Base-by-base conservation (phyloP, 2,888 invertebrate genomes). In the Lepidocyrtinus sp. region DNA sequence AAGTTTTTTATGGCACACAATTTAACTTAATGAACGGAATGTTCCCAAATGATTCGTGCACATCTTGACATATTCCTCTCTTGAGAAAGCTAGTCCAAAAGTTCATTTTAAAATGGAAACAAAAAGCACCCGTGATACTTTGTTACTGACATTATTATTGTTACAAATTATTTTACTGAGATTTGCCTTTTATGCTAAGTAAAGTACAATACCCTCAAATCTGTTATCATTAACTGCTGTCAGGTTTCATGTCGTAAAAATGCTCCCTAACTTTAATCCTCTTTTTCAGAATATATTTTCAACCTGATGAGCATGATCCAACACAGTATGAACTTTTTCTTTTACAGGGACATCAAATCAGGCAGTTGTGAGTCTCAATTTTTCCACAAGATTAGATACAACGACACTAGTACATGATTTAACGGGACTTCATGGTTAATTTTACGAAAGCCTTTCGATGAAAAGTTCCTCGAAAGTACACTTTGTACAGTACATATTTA, bases 1-100 rank as follows among this genome's bases (percentile, higher is more conserved):
- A 62, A 55, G 27, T 45, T 72, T 50, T 46, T n/a, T n/a, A 73
- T 59, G n/a, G 59, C 65, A 74, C 36, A 74, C 74, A 67, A 74
- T 74, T 74, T 74, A 74, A 74, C 61, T 74, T 67, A 67, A 67
- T 74, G 24, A 74, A 26, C 45, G 36, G 26, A 9, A 2, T 21
- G 21, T 21, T 64, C 73, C 36, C 73, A 36, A 36, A 27, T 27
- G 65, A 73, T 65, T 59, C 65, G 17, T 64, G 67, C 46, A 46
- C 22, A 22, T 25, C 25, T 5, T 68, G 68, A 25, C 55, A 50
- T 68, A 25, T 68, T 68, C 3, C 17, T 55, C 19, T 68, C 55
- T 26, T n/a, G n/a, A n/a, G n/a, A n/a, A n/a, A n/a, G n/a, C n/a
- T n/a, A n/a, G n/a, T n/a, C n/a, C n/a, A n/a, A n/a, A n/a, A n/a